Evolutionary conservation across 2,888 invertebrate genomes (phyloP).

Genomic region (Ectemnius cavifrons): DNA sequence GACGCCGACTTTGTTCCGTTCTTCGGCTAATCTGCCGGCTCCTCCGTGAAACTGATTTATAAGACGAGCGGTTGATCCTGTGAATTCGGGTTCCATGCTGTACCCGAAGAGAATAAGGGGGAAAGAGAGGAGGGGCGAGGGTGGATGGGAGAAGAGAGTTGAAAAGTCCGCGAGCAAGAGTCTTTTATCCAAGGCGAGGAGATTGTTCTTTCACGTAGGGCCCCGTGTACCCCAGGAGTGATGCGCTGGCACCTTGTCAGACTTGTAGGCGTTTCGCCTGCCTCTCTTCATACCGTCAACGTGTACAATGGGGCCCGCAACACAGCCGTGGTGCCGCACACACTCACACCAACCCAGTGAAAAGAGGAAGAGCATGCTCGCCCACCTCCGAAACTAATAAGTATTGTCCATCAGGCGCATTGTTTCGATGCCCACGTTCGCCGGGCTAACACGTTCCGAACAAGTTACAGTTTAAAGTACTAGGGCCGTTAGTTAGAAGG

Average conservation of each 20-base stretch:
- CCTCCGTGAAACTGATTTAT: constrained; percentile 13
- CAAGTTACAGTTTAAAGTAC: constrained; percentile 64
- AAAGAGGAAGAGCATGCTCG: constrained; percentile 57
- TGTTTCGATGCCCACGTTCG: constrained; percentile 70
- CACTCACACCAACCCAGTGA: constrained; percentile 46
- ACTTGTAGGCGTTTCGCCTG: constrained; percentile 68
- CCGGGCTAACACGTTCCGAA: constrained; percentile 55
- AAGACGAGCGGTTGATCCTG: constrained; percentile 1
- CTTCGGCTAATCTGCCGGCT: constrained; percentile 42
- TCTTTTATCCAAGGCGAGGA: constrained; percentile 48
- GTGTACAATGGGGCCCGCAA: constrained; percentile 59
- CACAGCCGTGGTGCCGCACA: too few relatives aligned
- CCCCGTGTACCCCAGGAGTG: constrained; percentile 62
- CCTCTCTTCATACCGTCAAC: constrained; percentile 62
- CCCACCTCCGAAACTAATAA: constrained; percentile 71
- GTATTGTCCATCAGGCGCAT: constrained; percentile 70
- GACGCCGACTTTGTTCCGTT: constrained; percentile 58
- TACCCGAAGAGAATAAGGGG: not conserved
- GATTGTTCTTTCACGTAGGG: constrained; percentile 35
- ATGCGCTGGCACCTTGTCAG: constrained; percentile 65
- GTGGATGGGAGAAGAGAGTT: constrained; percentile 38
- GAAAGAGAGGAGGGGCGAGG: not conserved
- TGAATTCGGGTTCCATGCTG: not conserved
- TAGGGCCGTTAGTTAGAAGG: constrained; percentile 49
- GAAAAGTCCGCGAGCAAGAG: constrained; percentile 40